Evolutionary conservation across 2,113 vertebrate species (phyloP), one percentile per base, ranked within the genome.

Genomic region (Natator depressus): DNA sequence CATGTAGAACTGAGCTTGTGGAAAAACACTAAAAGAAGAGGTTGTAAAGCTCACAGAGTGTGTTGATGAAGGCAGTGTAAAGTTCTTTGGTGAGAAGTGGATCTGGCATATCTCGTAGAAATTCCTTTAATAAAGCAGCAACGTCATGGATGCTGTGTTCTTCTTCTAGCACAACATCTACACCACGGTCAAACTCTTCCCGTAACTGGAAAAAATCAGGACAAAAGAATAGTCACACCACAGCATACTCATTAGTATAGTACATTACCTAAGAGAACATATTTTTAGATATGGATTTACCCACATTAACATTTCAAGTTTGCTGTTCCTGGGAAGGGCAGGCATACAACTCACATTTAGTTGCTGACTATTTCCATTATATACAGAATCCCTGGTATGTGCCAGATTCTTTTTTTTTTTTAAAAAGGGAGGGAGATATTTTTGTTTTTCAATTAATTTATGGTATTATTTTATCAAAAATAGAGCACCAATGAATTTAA

Each of bases 91-190:
- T 99, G 82, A 99, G 99, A 90, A 99, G 98, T 0, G 99, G 99
- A 94, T 99, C 99, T 10, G 99, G 99, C 99, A 99, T 99, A 97
- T 99, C 99, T 97, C 99, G 98, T 86, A 99, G 99, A 96, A 99
- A 99, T 96, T 99, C 99, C 95, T 99, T 99, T 79, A 99, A 95
- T 96, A 99, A 97, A 35, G 99, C 99, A 42, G 99, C 99, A 81
- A 99, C 98, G 83, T 99, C 99, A 72, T 99, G 99, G 95, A 99
- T 98, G 88, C 99, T 99, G 98, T 99, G 99, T 95, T 99, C 99
- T 95, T 99, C 99, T 1, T 99, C 99, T 95, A 99, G 97, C 25
- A 98, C 96, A 17, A 99, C 99, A 88, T 99, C 99, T 91, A 98
- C 85, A 6, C 99, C 99, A 89, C 99, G 99, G 97, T 99, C 99